Percentiles rank a stretch among this genome's conserved stretches.
Conservation (phyloP, 2,113 vertebrate species). For the Macaca mulatta region DNA sequence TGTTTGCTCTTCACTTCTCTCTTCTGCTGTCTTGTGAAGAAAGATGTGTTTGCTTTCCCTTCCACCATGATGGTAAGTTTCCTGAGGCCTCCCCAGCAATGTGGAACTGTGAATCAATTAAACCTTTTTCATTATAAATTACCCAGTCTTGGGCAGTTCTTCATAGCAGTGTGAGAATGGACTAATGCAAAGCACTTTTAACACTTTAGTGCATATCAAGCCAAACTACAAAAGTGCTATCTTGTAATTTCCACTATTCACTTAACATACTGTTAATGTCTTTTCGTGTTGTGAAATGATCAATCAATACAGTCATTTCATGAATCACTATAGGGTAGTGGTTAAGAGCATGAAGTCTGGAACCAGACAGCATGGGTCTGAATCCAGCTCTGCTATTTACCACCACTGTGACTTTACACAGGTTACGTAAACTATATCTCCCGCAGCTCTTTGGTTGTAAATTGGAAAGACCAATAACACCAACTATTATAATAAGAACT, state of each 20-base stretch:
- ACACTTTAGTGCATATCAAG: not conserved
- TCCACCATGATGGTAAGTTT: too few relatives aligned
- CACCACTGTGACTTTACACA: not conserved
- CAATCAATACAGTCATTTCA: not conserved
- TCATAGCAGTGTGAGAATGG: too few relatives aligned
- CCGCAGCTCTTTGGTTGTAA: not conserved
- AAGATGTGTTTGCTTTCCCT: too few relatives aligned
- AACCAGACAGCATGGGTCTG: not conserved
- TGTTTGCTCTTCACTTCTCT: too few relatives aligned
- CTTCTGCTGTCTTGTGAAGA: too few relatives aligned
- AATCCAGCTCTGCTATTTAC: not conserved
- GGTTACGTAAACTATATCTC: not conserved
- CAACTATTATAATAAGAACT: not conserved
- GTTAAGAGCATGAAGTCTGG: not conserved
- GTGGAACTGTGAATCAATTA: too few relatives aligned
- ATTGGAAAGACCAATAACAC: rapidly evolving
- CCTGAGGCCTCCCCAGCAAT: too few relatives aligned
- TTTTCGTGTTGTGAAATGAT: not conserved
- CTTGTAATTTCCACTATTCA: not conserved
- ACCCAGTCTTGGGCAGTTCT: too few relatives aligned
- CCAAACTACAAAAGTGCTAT: not conserved
- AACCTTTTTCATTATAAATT: too few relatives aligned
- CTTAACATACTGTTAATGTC: not conserved
- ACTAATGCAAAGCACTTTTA: not conserved
- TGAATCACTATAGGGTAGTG: not conserved